Base-by-base conservation (phyloP, 2,888 invertebrate genomes). In the Prosopocoilus inquinatus region DNA sequence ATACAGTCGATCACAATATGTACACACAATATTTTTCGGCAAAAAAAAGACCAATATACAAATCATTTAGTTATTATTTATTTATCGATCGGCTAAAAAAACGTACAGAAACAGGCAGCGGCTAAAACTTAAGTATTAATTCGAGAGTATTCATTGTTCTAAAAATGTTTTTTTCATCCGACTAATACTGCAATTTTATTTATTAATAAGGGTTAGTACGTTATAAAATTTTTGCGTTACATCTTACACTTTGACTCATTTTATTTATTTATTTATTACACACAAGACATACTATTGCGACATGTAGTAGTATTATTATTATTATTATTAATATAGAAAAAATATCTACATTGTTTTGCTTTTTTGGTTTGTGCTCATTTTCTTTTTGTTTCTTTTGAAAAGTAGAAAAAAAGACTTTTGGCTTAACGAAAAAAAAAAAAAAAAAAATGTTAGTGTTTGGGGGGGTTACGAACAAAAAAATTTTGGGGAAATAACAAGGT, bases 141-240 rank as follows among this genome's bases (percentile, higher is more conserved):
- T 59, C 59, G 55, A 61, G 59, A 47, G 55, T 55, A 44, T 54
- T 58, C 20, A 28, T 28, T 28, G 20, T 28, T 48, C 49, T 38
- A 55, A 58, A 52, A 20, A 55, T 55, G 50, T 52, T 50, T 51
- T 47, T 50, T 47, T n/a, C n/a, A n/a, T n/a, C 47, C 47, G 46
- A 45, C 47, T 60, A 60, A 60, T 60, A 60, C 60, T 60, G 55
- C 39, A 55, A 54, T 55, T 60, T 54, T 45, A 47, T 41, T 46
- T 50, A 53, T 41, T 49, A 36, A 45, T 44, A 57, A 39, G 44
- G 41, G 44, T 49, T 54, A 50, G 45, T 54, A 53, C 47, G 45
- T 44, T 54, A 28, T 34, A 48, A 44, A 34, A 28, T 13, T 47
- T 39, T 9, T 33, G 41, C 35, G 43, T 32, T 44, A 44, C 16